Evolutionary conservation across 2,797 vertebrate genomes (phyloP), one percentile per base, ranked within the genome.

Genomic region (Perodicticus potto): DNA sequence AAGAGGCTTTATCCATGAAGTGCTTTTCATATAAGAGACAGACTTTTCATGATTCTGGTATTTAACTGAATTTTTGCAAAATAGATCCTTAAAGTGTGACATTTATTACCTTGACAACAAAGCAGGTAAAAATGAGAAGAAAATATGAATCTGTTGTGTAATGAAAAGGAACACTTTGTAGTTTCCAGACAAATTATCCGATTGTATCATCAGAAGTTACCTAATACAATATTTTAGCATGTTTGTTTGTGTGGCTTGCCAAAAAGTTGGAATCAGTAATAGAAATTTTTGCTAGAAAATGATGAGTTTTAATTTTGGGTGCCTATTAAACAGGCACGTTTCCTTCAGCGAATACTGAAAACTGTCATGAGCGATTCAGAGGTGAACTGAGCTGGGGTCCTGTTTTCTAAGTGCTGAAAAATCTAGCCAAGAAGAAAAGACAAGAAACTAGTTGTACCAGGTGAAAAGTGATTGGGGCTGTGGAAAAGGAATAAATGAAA

Each of bases 51-150:
- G 72, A 25, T 81, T 91, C 37, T 32, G 12, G 53, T 65, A 22
- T 80, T 93, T 69, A 81, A 32, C 17, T 49, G 40, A 88, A 34
- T 69, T 49, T 94, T 93, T 92, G 32, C 43, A 49, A 80, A 80
- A 6, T 76, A 89, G 69, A 73, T 74, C 45, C 65, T 84, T 83
- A 10, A 87, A 73, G 34, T 78, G 27, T 61, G 37, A 40, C 45
- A 83, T 10, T 77, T 95, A 57, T 45, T 86, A 84, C 43, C 55
- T 89, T 73, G 65, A 70, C 12, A 89, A 80, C 23, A 63, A 95
- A 86, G 76, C 25, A 61, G 32, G 23, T 70, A 67, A 29, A 73
- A 78, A 59, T 37, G 45, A 61, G 10, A 63, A 93, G 34, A 81
- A 89, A 91, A 37, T 34, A 53, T 19, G 11, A 32, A 73, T 57